A percentile compares a stretch with the other conserved stretches of the same genome.
Conservation (phyloP, 1,140 invertebrate genomes). For the Ctenoplectra terminalis region DNA sequence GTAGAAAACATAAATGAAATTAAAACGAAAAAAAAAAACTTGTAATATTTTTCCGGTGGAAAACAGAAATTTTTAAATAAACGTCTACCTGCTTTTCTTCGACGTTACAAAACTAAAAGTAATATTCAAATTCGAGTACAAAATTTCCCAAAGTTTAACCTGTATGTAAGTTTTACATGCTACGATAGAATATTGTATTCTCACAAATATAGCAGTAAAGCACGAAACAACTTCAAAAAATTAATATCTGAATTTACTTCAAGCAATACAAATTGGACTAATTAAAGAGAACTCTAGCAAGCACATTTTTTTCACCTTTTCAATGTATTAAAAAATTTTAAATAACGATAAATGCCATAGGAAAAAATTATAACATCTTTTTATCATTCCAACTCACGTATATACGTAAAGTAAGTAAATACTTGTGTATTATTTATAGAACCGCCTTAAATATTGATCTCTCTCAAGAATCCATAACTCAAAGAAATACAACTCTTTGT, state of each 20-base stretch:
- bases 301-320: not conserved
- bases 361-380: not conserved
- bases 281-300: not conserved
- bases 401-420: not conserved
- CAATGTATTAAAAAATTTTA: not conserved
- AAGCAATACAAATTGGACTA: not conserved
- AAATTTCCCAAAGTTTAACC: not conserved
- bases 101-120: not conserved
- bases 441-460: too few species aligned
- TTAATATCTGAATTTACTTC: not conserved
- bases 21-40: not conserved
- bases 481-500: too few species aligned
- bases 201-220: not conserved
- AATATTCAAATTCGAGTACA: too few species aligned
- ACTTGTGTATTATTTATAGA: not conserved
- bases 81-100: not conserved
- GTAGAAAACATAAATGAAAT: not conserved
- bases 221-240: not conserved
- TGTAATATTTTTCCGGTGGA: not conserved
- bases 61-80: not conserved
- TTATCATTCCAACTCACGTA: not conserved
- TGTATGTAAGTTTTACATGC: too few species aligned
- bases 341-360: not conserved
- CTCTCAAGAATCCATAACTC: too few species aligned
- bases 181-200: not conserved